Conservation (phyloP, 2,888 invertebrate species). For the Sepiola atlantica region DNA sequence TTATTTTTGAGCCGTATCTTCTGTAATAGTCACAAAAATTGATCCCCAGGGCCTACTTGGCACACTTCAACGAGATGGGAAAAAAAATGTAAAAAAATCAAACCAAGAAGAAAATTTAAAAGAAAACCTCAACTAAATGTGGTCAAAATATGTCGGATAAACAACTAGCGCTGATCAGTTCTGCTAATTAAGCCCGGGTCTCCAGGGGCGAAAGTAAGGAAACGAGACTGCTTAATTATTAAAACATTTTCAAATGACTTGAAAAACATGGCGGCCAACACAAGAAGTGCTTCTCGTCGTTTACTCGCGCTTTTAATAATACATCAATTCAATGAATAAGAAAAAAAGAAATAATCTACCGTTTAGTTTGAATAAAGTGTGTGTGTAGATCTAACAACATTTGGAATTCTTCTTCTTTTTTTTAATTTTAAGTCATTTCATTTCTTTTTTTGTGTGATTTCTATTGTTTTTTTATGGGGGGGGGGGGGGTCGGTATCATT, state of each 20-base stretch:
- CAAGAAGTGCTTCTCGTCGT: not conserved
- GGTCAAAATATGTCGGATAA: slow-evolving; percentile 32
- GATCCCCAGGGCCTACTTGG: slow-evolving; percentile 1
- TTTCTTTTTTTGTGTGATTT: not conserved
- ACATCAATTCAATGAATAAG: not conserved
- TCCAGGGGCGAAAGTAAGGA: not conserved
- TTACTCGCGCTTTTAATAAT: not conserved
- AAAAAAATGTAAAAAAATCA: no score
- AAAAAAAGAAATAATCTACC: not conserved
- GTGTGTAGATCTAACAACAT: not conserved
- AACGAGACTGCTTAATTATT: slow-evolving; percentile 32
- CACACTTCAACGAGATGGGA: slow-evolving; percentile 8
- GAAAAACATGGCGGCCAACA: slow-evolving; percentile 12
- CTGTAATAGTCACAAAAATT: slow-evolving; percentile 32
- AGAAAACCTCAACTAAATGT: not conserved
- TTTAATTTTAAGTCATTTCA: not conserved
- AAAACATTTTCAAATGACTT: not conserved
- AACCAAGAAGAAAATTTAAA: not conserved
- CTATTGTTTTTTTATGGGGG: not conserved
- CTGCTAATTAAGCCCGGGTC: not conserved
- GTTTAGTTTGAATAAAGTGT: not conserved
- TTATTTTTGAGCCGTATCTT: slow-evolving; percentile 15
- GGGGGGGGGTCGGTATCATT: no score
- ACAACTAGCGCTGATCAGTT: slow-evolving; percentile 23
- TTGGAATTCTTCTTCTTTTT: not conserved